These are phyloP conservation scores for Danio jaintianensis DNA, from an alignment of 2,797 vertebrate genomes.

Conservation along the genomic window DNA sequence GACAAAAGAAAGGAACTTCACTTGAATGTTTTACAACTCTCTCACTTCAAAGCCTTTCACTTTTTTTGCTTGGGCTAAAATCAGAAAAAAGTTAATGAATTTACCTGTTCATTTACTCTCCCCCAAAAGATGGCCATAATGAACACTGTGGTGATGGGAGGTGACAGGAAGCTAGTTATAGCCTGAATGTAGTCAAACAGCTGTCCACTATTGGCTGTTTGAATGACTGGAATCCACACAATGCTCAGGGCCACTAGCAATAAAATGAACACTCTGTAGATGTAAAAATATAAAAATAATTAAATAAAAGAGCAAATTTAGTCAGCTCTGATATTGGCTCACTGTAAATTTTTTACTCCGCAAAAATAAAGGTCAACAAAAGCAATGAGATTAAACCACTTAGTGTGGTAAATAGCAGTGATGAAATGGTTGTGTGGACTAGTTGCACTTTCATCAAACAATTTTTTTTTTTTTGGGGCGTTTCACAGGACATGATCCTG, in stretches of 20 bases:
- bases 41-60: background rate
- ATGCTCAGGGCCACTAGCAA: conserved; percentile 87
- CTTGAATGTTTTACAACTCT: background rate
- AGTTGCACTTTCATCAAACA: background rate
- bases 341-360: background rate
- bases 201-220: conserved; percentile 90
- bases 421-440: background rate
- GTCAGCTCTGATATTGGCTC: background rate
- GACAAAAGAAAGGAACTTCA: background rate
- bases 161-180: conserved; percentile 90
- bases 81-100: background rate
- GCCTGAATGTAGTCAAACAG: conserved; percentile 95
- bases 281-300: conserved; percentile 11
- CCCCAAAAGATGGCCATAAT: conserved; percentile 92
- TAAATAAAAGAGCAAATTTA: background rate
- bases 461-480: background rate
- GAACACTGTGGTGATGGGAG: conserved; percentile 93
- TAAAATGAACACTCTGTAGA: conserved; percentile 86
- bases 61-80: background rate
- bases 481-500: too few species aligned
- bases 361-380: background rate
- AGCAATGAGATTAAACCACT: conserved; percentile 4
- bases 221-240: conserved; percentile 93
- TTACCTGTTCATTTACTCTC: conserved; percentile 90
- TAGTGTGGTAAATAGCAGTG: background rate